These are phyloP conservation scores for Chrysolina oricalcia DNA, from an alignment of 2,888 invertebrate species.

Conservation along the genomic window DNA sequence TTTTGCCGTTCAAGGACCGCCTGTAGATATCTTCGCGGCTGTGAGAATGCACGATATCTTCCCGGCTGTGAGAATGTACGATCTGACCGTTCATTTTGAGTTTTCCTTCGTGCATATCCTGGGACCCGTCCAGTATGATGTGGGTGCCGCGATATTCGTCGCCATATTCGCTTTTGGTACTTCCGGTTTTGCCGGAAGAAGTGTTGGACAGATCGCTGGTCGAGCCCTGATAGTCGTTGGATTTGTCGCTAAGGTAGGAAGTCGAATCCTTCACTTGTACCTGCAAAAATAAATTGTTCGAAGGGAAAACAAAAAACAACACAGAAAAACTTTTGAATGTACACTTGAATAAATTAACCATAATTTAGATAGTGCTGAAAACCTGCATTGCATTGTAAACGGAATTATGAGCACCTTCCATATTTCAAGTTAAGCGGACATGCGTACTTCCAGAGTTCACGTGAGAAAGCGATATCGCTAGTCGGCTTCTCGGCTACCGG, in stretches of 20 bases:
- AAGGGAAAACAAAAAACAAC: too few species aligned
- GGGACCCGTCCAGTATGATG: slow-evolving; percentile 72
- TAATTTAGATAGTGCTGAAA: too few species aligned
- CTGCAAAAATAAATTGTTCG: slow-evolving; percentile 4
- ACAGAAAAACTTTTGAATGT: too few species aligned
- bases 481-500: too few species aligned
- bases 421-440: too few species aligned
- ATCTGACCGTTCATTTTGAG: slow-evolving; percentile 73
- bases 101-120: slow-evolving; percentile 50
- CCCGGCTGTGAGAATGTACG: slow-evolving; percentile 64
- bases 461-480: too few species aligned
- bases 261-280: slow-evolving; percentile 84
- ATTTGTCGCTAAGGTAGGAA: slow-evolving; percentile 65
- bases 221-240: slow-evolving; percentile 64
- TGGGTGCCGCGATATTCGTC: slow-evolving; percentile 71
- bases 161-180: slow-evolving; percentile 68
- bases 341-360: too few species aligned
- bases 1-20: slow-evolving; percentile 68
- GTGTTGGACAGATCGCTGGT: slow-evolving; percentile 70
- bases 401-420: too few species aligned
- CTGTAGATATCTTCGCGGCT: slow-evolving; percentile 67
- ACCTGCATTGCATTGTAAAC: too few species aligned
- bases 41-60: slow-evolving; percentile 66
- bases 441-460: too few species aligned
- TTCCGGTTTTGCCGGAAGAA: slow-evolving; percentile 66